Base-by-base conservation (phyloP, 2,113 vertebrate genomes). In the Tenrec ecaudatus region DNA sequence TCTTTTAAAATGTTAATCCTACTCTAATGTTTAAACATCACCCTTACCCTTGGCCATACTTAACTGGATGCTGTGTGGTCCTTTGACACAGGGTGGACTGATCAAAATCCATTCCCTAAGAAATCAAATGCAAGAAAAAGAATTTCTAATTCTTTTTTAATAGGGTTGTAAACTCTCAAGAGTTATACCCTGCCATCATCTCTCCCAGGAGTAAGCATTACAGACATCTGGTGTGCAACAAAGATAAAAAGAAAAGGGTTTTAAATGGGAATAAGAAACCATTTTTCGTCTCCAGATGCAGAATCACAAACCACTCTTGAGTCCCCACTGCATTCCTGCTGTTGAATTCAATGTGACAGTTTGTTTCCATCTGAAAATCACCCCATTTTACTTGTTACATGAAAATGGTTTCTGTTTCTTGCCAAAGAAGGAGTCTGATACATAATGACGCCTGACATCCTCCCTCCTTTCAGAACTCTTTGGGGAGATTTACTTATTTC, bases 331-430 rank as follows among this genome's bases (percentile, higher is more conserved):
- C 25, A 60, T 83, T 79, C 17, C 33, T n/a, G 1, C 4, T 82
- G 31, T 93, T 75, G 17, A 88, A 82, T 86, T 92, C 62, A 78
- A 40, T 78, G 15, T 69, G 4, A 69, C 4, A 68, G 22, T 77
- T 83, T 82, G 75, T 83, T 71, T 91, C 78, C 76, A 90, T 75
- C 25, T 85, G 75, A 93, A 88, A 89, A 92, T 90, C 33, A 91
- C 10, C 6, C 20, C 3, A 80, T 77, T 89, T 90, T 40, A 92
- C 68, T 84, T 92, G 9, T 77, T 85, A 69, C 2, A 81, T 23
- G 17, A 83, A 92, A 92, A 9, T 68, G 43, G 16, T 68, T 94
- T 95, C 33, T 91, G 23, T 82, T 82, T 58, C 57, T 76, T 69
- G 20, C 2, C 22, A 86, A 80, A 2, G n/a, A 69, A 66, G 14